Percentiles rank a stretch among this genome's conserved stretches.
These are phyloP conservation scores for Nomada fucata DNA, from an alignment of 2,888 invertebrate species.

Conservation along the genomic window DNA sequence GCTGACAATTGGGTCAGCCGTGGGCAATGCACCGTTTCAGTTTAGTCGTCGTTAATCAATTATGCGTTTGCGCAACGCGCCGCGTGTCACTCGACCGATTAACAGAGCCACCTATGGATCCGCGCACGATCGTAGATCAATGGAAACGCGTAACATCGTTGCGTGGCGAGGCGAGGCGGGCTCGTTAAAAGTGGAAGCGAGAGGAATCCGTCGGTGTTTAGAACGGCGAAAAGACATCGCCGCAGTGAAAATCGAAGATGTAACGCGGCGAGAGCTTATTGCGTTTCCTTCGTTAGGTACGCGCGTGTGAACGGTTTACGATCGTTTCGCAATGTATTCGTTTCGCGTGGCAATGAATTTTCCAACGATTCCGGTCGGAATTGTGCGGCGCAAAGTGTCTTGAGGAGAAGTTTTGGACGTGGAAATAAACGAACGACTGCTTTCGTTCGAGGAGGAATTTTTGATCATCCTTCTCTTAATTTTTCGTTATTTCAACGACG, in stretches of 20 bases:
- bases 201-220: too few relatives aligned
- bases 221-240: not conserved
- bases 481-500: too few relatives aligned
- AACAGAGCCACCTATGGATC: constrained; percentile 33
- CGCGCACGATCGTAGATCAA: constrained; percentile 16
- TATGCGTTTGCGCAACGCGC: constrained; percentile 48
- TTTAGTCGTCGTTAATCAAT: constrained; percentile 58
- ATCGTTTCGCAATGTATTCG: not conserved
- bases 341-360: not conserved
- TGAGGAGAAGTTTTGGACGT: too few relatives aligned
- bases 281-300: not conserved
- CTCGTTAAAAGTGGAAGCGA: not conserved
- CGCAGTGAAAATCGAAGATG: not conserved
- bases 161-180: not conserved
- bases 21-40: constrained; percentile 40
- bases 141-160: constrained; percentile 16
- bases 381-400: not conserved
- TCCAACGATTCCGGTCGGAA: not conserved
- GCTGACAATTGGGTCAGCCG: constrained; percentile 57
- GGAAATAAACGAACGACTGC: too few relatives aligned
- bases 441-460: too few relatives aligned
- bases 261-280: not conserved
- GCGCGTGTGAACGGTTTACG: not conserved
- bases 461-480: too few relatives aligned
- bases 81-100: constrained; percentile 34